These are phyloP conservation scores for Atractosteus spatula DNA, from an alignment of 2,113 vertebrate genomes.

Conservation along the genomic window DNA sequence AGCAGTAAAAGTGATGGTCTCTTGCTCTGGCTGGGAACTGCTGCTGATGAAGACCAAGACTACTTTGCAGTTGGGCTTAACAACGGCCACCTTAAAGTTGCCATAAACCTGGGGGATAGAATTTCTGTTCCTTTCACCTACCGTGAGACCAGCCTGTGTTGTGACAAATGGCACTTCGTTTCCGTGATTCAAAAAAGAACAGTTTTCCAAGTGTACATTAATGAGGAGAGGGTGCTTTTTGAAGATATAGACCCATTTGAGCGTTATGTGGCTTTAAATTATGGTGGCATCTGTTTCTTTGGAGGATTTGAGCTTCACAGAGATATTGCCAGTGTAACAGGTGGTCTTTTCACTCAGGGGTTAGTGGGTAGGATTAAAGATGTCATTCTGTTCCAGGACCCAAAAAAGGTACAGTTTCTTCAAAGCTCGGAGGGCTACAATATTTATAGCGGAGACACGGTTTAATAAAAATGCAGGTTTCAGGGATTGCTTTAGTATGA, in stretches of 20 bases:
- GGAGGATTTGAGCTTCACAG: constrained; percentile 77
- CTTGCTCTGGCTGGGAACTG: constrained; percentile 77
- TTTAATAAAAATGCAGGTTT: too few species aligned
- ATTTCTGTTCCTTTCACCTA: constrained; percentile 57
- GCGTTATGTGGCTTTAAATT: constrained; percentile 76
- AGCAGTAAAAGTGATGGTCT: constrained; percentile 58
- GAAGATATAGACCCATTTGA: constrained; percentile 74
- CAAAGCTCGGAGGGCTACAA: constrained; percentile 76
- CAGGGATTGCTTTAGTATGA: too few species aligned
- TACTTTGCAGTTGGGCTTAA: constrained; percentile 77
- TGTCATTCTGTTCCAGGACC: constrained; percentile 71
- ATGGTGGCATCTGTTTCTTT: constrained; percentile 71
- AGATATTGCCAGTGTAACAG: constrained; percentile 60
- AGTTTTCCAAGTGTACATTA: constrained; percentile 64
- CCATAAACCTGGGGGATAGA: constrained; percentile 77
- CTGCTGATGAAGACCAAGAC: constrained; percentile 73
- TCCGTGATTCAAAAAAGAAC: constrained; percentile 70
- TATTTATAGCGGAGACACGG: constrained; percentile 58
- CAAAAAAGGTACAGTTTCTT: constrained; percentile 60
- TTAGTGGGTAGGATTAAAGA: constrained; percentile 79
- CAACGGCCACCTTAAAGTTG: constrained; percentile 67
- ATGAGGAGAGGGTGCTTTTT: constrained; percentile 60
- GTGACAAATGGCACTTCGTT: constrained; percentile 62
- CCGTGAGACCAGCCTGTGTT: constrained; percentile 52
- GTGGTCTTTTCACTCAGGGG: constrained; percentile 67